These are phyloP conservation scores for Haliaeetus leucogaster DNA, from an alignment of 2,113 vertebrate species.

Conservation along the genomic window DNA sequence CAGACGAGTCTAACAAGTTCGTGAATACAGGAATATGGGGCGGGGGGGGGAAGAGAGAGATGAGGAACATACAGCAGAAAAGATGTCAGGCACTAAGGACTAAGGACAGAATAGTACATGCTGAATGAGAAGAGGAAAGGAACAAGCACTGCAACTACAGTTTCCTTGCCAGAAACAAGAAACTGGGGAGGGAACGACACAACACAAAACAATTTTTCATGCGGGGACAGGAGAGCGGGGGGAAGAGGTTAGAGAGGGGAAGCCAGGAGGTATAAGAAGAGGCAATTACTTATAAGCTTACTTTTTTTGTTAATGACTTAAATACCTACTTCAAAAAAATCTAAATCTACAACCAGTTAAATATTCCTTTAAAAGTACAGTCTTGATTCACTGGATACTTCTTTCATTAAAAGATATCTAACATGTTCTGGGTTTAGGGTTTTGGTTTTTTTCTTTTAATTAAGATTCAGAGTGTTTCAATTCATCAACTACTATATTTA, in stretches of 20 bases:
- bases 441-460: neutral
- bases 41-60: too few species aligned
- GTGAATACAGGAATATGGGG: neutral
- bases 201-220: neutral
- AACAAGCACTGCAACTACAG: neutral
- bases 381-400: neutral
- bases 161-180: neutral
- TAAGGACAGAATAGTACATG: accelerated
- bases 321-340: neutral
- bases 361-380: neutral
- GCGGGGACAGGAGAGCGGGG: too few species aligned
- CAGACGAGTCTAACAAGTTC: neutral
- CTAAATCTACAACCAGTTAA: neutral
- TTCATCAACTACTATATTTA: neutral
- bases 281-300: neutral
- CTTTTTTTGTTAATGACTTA: neutral
- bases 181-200: neutral
- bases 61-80: neutral
- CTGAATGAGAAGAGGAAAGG: neutral
- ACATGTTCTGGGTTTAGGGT: neutral
- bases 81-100: accelerated
- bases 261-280: neutral
- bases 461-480: neutral
- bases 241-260: neutral
- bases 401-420: neutral